Percentiles rank a stretch among this genome's conserved stretches.
These are phyloP conservation scores for Hartigia nigra DNA, from an alignment of 2,888 invertebrate genomes.

Conservation along the genomic window DNA sequence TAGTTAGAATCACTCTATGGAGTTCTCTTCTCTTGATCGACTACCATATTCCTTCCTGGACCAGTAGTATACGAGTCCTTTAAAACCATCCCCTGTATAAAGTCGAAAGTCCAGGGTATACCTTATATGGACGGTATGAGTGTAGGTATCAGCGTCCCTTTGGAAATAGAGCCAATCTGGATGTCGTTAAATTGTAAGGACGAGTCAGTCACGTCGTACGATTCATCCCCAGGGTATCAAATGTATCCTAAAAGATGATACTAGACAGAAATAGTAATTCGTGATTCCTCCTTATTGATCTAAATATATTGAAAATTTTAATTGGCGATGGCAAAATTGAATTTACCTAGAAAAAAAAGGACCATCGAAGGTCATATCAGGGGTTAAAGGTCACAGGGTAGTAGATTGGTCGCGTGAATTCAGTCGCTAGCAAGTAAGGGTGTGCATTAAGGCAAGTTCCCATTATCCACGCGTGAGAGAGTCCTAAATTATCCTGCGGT, in stretches of 20 bases:
- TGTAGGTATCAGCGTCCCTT: slow-evolving; percentile 23
- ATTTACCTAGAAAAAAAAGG: not conserved
- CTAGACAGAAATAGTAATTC: not conserved
- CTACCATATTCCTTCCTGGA: slow-evolving; percentile 13
- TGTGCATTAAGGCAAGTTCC: slow-evolving; percentile 63
- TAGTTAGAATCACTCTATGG: not conserved
- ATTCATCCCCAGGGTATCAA: not conserved
- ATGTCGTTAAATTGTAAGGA: slow-evolving; percentile 43
- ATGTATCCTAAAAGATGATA: not conserved
- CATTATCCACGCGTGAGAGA: slow-evolving; percentile 65
- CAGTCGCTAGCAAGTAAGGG: slow-evolving; percentile 51
- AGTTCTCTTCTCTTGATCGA: slow-evolving; percentile 23
- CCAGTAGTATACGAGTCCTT: slow-evolving; percentile 38
- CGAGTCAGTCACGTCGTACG: slow-evolving; percentile 9
- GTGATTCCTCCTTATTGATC: not conserved
- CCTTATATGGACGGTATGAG: slow-evolving; percentile 1
- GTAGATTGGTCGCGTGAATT: slow-evolving; percentile 47
- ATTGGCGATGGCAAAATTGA: not conserved
- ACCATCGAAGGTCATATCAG: slow-evolving; percentile 24
- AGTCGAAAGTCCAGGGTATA: not conserved
- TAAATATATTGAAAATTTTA: not conserved
- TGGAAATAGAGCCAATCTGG: slow-evolving; percentile 55
- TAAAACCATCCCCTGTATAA: slow-evolving; percentile 40
- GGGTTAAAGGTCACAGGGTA: slow-evolving; percentile 29
- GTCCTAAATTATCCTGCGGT: slow-evolving; percentile 62